Conservation (phyloP, 2,888 invertebrate genomes). For the Anticlea derivata region DNA sequence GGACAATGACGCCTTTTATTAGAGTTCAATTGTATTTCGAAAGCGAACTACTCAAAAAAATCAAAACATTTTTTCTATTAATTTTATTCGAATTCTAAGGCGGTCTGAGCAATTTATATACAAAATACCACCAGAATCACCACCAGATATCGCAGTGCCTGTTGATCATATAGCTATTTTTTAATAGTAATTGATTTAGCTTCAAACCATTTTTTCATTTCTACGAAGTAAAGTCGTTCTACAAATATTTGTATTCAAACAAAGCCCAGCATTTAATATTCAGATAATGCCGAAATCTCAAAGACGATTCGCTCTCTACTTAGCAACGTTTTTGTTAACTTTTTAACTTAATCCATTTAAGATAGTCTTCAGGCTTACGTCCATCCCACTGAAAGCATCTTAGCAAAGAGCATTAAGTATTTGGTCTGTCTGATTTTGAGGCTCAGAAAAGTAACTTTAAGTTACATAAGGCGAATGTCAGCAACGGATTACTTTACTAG, state of each 20-base stretch:
- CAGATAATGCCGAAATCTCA: constrained; percentile 41
- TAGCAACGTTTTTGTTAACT: constrained; percentile 38
- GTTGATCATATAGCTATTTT: no score
- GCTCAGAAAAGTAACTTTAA: constrained; percentile 8
- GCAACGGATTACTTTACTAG: neutral
- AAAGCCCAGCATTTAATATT: constrained; percentile 41
- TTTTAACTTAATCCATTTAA: constrained; percentile 38
- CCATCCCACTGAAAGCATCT: constrained; percentile 26
- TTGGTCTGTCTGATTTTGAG: constrained; percentile 21
- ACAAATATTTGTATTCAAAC: constrained; percentile 36
- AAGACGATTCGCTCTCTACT: constrained; percentile 25
- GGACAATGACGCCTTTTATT: neutral
- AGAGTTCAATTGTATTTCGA: neutral
- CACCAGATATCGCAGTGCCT: no score
- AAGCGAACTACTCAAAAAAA: no score
- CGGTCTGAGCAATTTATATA: no score
- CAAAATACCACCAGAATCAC: no score
- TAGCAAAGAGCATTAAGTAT: constrained; percentile 31
- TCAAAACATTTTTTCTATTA: no score
- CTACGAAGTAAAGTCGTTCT: neutral
- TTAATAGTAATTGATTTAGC: no score
- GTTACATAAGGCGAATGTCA: constrained; percentile 1
- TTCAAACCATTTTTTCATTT: neutral
- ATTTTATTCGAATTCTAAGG: no score
- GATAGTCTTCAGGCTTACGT: constrained; percentile 31